Evolutionary conservation across 2,113 vertebrate genomes (phyloP), one percentile per base, ranked within the genome.

Genomic region (Fulica atra): DNA sequence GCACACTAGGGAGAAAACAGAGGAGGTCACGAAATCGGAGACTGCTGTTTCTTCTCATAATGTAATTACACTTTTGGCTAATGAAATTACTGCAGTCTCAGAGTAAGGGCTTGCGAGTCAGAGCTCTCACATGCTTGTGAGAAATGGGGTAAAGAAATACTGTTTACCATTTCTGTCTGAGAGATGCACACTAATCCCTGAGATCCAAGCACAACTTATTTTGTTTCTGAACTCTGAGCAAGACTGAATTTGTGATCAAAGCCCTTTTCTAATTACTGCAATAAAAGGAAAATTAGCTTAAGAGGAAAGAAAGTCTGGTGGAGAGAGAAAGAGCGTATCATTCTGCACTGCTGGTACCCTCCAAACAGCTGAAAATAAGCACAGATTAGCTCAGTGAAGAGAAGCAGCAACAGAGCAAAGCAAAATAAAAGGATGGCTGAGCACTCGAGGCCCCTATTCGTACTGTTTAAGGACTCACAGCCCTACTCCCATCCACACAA

Each of bases 21-120:
- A 91, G 42, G 63, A 91, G 94, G 95, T 92, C 95, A 95, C 44
- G 96, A 77, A 96, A 96, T 93, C 11, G 6, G 73, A 95, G 95
- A 60, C 71, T 85, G 88, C 74, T 92, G 86, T 65, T 79, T 92
- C 74, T 93, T 77, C 83, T 96, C 87, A 91, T 93, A 96, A 96
- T 85, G 91, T 95, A 97, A 96, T 96, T 96, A 96, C 84, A 92
- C 68, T 92, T 96, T 88, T 88, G 84, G 48, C 71, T 96, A 96
- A 96, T 88, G 79, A 95, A 96, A 95, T 97, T 70, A 95, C 70
- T 89, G 74, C 78, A 96, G 91, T 88, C 91, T 92, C 84, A 70
- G 74, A 73, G 87, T 64, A 91, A 93, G 87, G 91, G 78, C 87
- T 94, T 81, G 69, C 81, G 86, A 91, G 85, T 73, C 91, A 89